Conservation (phyloP, 2,113 vertebrate species). For the Cottus gobio region DNA sequence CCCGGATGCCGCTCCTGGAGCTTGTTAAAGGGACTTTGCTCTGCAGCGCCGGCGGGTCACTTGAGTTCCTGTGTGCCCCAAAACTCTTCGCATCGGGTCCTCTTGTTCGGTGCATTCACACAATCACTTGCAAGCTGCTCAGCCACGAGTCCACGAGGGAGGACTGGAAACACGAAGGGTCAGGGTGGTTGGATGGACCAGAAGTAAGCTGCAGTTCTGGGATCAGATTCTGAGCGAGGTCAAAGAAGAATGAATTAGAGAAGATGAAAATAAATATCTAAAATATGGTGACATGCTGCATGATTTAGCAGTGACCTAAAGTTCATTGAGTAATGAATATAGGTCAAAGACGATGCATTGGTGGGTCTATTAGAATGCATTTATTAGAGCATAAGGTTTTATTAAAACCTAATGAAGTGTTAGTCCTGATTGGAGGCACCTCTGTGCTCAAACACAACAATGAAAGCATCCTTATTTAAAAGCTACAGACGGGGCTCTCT, state of each 20-base stretch:
- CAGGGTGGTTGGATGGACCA: background rate
- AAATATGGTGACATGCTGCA: background rate
- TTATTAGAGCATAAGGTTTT: background rate
- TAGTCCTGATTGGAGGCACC: background rate
- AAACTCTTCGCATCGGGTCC: background rate
- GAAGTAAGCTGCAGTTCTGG: background rate
- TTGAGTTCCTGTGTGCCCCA: no score
- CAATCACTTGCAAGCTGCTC: background rate
- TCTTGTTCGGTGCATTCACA: background rate
- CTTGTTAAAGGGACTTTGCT: slow-evolving; percentile 10
- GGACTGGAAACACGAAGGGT: background rate
- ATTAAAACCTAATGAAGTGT: background rate
- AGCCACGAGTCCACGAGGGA: background rate
- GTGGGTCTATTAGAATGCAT: background rate
- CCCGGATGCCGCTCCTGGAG: slow-evolving; percentile 16
- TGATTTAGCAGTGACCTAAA: background rate
- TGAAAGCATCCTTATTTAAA: slow-evolving; percentile 54
- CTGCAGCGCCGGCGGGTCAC: background rate
- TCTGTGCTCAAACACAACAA: slow-evolving; percentile 19
- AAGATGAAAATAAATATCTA: background rate
- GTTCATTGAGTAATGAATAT: background rate
- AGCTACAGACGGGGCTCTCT: slow-evolving; percentile 13
- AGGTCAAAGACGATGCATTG: background rate
- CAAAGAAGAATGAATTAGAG: background rate
- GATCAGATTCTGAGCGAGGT: background rate